Conservation (phyloP, 2,888 invertebrate species). For the Loripinus fragilis region DNA sequence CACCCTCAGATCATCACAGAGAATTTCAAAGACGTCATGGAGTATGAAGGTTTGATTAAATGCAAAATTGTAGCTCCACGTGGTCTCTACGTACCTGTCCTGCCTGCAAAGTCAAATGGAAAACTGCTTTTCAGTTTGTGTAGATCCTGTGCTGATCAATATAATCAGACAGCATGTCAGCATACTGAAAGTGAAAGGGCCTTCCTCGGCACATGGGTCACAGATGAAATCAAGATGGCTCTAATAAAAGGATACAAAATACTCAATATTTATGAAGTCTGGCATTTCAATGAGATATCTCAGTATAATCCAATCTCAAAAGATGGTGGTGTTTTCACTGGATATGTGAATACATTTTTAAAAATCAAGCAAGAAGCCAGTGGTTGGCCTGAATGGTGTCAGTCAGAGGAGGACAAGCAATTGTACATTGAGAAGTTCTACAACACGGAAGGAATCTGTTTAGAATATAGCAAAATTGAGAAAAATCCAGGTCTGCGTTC, state of each 20-base stretch:
- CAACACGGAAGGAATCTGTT: slow-evolving; percentile 48
- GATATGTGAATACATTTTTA: slow-evolving; percentile 70
- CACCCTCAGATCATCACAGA: slow-evolving; percentile 62
- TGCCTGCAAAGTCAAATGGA: slow-evolving; percentile 69
- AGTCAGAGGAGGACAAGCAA: slow-evolving; percentile 51
- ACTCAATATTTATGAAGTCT: slow-evolving; percentile 34
- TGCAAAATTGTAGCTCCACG: slow-evolving; percentile 67
- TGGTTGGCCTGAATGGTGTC: slow-evolving; percentile 63
- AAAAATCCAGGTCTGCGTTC: slow-evolving; percentile 45
- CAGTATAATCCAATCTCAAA: slow-evolving; percentile 20
- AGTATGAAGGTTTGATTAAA: slow-evolving; percentile 68
- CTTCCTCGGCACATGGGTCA: slow-evolving; percentile 36
- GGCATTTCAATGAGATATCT: slow-evolving; percentile 30
- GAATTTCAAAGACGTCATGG: slow-evolving; percentile 46
- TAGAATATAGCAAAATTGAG: slow-evolving; percentile 38
- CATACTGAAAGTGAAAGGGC: slow-evolving; percentile 25
- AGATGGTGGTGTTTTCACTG: slow-evolving; percentile 64
- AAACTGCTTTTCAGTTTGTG: slow-evolving; percentile 81
- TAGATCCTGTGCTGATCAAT: slow-evolving; percentile 47
- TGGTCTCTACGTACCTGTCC: slow-evolving; percentile 70
- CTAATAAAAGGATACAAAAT: slow-evolving; percentile 33
- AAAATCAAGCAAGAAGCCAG: slow-evolving; percentile 66
- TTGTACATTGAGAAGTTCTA: slow-evolving; percentile 56
- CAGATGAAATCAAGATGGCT: slow-evolving; percentile 33
- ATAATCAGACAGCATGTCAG: slow-evolving; percentile 17